These are phyloP conservation scores for Manduca sexta DNA, from an alignment of 1,140 invertebrate species.

Conservation along the genomic window DNA sequence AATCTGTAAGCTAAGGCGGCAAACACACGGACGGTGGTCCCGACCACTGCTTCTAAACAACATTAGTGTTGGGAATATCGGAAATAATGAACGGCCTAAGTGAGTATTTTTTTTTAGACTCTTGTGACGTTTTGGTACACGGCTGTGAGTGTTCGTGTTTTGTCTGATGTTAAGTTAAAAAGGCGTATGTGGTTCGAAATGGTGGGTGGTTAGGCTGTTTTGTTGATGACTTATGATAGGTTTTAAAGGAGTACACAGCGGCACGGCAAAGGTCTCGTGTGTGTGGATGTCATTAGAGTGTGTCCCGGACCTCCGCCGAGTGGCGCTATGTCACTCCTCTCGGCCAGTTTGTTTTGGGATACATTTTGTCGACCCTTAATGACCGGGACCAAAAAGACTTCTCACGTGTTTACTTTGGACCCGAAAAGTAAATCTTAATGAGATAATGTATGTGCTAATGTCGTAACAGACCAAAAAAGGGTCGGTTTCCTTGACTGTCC, in stretches of 20 bases:
- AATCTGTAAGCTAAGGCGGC: constrained; percentile 28
- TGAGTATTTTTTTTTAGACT: no score
- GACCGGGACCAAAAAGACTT: not conserved
- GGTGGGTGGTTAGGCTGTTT: constrained; percentile 26
- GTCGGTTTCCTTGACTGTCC: no score
- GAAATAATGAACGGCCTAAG: no score
- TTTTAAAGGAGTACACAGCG: constrained; percentile 38
- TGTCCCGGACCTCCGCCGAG: constrained; percentile 41
- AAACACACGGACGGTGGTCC: constrained; percentile 54
- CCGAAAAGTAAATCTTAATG: no score
- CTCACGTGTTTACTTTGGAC: no score
- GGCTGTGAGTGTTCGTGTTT: no score
- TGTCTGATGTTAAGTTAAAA: no score
- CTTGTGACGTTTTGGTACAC: no score
- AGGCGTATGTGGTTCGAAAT: not conserved
- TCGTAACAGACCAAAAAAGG: no score
- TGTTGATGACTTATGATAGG: constrained; percentile 9
- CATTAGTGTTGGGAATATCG: constrained; percentile 15
- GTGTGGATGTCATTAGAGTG: constrained; percentile 46
- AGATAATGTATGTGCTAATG: no score
- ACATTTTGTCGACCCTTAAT: not conserved
- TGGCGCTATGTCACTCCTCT: constrained; percentile 43
- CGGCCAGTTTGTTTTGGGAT: constrained; percentile 4
- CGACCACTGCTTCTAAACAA: constrained; percentile 36
- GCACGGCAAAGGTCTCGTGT: constrained; percentile 39